Percentiles rank a stretch among this genome's conserved stretches.
Evolutionary conservation across 2,113 vertebrate genomes (phyloP).

Genomic region (Catharus minimus): DNA sequence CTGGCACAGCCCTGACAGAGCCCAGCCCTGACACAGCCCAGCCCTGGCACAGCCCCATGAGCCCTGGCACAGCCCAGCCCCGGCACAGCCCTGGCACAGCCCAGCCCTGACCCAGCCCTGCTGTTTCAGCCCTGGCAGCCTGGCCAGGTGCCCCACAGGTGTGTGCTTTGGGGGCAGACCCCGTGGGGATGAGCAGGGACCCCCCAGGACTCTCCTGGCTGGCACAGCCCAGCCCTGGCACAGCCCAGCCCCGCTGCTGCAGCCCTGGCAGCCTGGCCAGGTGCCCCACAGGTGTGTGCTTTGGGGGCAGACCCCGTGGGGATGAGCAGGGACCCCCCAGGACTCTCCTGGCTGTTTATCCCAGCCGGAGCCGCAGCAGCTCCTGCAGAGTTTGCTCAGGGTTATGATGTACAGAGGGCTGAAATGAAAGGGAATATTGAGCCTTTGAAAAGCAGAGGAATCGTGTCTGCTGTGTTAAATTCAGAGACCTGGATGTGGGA

Average conservation of each 20-base stretch:
- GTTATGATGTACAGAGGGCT: not conserved
- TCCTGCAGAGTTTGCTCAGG: not conserved
- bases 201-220: not conserved
- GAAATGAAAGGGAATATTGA: conserved; percentile 61
- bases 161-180: not conserved
- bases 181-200: not conserved
- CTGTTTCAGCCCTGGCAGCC: not conserved
- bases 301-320: not conserved
- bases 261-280: not conserved
- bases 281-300: not conserved
- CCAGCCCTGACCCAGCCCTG: not conserved
- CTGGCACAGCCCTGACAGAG: not conserved
- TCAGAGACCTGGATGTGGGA: not conserved
- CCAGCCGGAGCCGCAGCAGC: not conserved
- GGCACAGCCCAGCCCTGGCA: not conserved
- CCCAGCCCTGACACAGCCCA: not conserved
- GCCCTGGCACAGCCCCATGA: too few relatives aligned
- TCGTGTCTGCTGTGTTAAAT: not conserved
- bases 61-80: not conserved
- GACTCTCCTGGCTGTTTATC: not conserved
- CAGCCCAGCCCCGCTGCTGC: not conserved
- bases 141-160: not conserved
- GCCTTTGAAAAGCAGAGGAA: conserved; percentile 39
- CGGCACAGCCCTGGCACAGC: not conserved
- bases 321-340: not conserved